Evolutionary conservation across 2,797 vertebrate species (phyloP).

Genomic region (Benthosema pterotum): DNA sequence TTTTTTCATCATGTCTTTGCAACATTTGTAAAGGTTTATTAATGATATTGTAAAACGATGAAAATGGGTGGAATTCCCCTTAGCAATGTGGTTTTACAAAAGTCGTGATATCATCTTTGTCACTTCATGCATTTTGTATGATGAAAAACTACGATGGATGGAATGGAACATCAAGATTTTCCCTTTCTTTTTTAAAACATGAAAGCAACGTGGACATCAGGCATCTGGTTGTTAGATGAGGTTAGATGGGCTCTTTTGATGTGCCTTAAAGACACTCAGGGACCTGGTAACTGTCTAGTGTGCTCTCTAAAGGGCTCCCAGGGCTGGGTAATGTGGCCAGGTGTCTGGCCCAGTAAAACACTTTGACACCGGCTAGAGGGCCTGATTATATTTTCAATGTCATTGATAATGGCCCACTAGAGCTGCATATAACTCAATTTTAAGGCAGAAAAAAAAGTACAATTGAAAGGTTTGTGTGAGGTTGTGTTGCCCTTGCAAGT

Average conservation of each 20-base stretch:
- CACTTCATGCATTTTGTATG: slow-evolving; percentile 57
- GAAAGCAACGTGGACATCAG: slow-evolving; percentile 69
- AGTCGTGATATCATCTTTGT: slow-evolving; percentile 32
- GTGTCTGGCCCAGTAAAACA: slow-evolving; percentile 48
- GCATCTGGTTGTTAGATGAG: slow-evolving; percentile 65
- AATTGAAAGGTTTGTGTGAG: slow-evolving; percentile 8
- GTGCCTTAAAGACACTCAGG: slow-evolving; percentile 73
- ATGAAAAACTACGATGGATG: slow-evolving; percentile 36
- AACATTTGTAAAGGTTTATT: no score
- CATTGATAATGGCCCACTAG: slow-evolving; percentile 33
- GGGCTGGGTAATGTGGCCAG: slow-evolving; percentile 62
- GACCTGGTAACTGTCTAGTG: slow-evolving; percentile 47
- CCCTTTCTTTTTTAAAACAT: slow-evolving; percentile 60
- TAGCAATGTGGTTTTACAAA: slow-evolving; percentile 30
- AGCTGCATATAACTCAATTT: slow-evolving; percentile 18
- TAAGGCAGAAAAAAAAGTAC: slow-evolving; percentile 16
- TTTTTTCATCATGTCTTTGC: no score
- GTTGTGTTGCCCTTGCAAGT: not conserved
- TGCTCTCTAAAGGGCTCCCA: slow-evolving; percentile 45
- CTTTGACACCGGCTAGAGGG: slow-evolving; percentile 33
- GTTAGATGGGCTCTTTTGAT: slow-evolving; percentile 76
- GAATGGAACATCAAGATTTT: slow-evolving; percentile 52
- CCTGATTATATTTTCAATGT: slow-evolving; percentile 36
- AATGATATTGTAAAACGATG: no score
- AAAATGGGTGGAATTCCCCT: no score